Base-by-base conservation (phyloP, 30 jellyfish, hydroid and myxozoan genomes). In the Mastigias papua region DNA sequence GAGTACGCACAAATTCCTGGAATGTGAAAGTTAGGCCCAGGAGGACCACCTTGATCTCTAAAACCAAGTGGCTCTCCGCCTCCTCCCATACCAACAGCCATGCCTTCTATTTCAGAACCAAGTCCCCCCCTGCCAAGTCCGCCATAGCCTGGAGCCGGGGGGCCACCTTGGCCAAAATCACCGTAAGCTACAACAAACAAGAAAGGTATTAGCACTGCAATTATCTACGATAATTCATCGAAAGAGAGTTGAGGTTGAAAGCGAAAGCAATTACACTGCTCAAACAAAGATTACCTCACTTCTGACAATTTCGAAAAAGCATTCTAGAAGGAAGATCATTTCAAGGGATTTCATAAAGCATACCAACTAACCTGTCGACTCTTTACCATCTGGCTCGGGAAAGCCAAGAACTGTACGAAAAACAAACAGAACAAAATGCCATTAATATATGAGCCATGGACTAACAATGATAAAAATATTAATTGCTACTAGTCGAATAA, bases 61-160 rank as follows among this genome's bases (percentile, higher is more conserved):
- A 31, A 85, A 1, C 94, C 94, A 23, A 85, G 82, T 10, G 94
- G 94, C 46, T 85, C 94, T 30, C 94, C 94, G 32, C 94, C 94
- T 30, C 88, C 94, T 0, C 94, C 94, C 77, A 85, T 85, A 19
- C 94, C 94, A 37, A 85, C 94, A 33, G 94, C 88, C 94, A 85
- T 85, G 23, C 94, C 94, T 42, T 73, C 94, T 42, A 85, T 73
- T 63, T 85, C 94, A 13, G 76, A 48, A 0, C 94, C 94, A 50
- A 85, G 37, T 3, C 94, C 94, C 35, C 94, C 94, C 23, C 50
- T 85, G 23, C 94, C 94, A 34, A 85, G 63, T 28, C 94, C 94
- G 22, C 88, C 88, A 17, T 16, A 48, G 26, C 76, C 69, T 10
- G 74, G 76, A n/a, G 82, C 73, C 7, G 85, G 88, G 74, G 64